A percentile compares a stretch with the other conserved stretches of the same genome.
Evolutionary conservation across 2,113 vertebrate genomes (phyloP).

Genomic region (Oryzias celebensis): DNA sequence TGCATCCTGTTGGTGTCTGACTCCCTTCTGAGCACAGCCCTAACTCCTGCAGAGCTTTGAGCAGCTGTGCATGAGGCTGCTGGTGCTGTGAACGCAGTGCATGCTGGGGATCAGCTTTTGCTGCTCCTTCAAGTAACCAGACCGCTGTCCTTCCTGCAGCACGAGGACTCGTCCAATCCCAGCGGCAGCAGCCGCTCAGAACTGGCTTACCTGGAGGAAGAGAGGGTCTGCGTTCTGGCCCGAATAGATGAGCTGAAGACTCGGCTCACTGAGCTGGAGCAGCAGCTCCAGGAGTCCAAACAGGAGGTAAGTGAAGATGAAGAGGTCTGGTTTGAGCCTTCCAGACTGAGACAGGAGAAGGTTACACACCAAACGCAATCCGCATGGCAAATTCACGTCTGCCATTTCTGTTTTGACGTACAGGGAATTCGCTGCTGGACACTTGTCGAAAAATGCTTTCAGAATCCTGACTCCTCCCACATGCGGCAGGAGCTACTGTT

Average conservation of each 20-base stretch:
- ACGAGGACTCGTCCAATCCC: slow-evolving; percentile 75
- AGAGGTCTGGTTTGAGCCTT: background rate
- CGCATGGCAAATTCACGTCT: too few relatives aligned
- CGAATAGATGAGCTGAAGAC: slow-evolving; percentile 86
- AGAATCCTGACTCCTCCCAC: too few relatives aligned
- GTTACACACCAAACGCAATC: too few relatives aligned
- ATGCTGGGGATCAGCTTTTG: background rate
- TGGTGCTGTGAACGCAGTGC: background rate
- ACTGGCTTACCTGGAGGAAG: slow-evolving; percentile 84
- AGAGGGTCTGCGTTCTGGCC: slow-evolving; percentile 78
- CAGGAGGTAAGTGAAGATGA: slow-evolving; percentile 82
- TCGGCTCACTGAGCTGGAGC: slow-evolving; percentile 88
- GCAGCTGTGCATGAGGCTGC: slow-evolving; percentile 23
- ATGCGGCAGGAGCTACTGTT: too few relatives aligned
- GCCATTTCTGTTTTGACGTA: too few relatives aligned
- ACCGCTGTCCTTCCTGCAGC: slow-evolving; percentile 66
- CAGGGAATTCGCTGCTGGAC: too few relatives aligned
- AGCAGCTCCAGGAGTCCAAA: slow-evolving; percentile 90
- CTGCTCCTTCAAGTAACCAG: background rate
- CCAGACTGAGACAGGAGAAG: background rate
- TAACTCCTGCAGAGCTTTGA: too few relatives aligned
- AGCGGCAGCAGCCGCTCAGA: slow-evolving; percentile 72
- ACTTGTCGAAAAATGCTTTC: too few relatives aligned
- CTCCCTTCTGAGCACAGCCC: too few relatives aligned
- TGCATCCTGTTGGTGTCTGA: too few relatives aligned